Percentiles rank a stretch among this genome's conserved stretches.
phyloP scores from a whole-genome alignment of 2,113 vertebrate species.

The Lamprotornis superbus region DNA sequence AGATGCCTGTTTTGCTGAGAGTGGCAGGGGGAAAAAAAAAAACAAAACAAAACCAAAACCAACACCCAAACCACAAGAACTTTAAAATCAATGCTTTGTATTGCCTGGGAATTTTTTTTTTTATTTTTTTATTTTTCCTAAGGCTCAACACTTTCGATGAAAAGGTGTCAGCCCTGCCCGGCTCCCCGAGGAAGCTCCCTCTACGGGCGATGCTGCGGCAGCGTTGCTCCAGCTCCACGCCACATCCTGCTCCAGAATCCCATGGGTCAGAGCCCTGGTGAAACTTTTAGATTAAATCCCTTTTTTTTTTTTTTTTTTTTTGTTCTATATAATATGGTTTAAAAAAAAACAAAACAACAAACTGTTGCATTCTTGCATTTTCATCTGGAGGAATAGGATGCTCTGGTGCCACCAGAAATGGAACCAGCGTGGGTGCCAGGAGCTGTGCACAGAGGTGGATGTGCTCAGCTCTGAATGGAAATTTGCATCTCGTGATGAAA shows the following conservation, averaged over 20 bases:
- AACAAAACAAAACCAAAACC: too few relatives aligned
- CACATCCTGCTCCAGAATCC: neutral
- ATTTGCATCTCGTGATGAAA: neutral
- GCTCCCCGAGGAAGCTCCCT: slow-evolving; percentile 52
- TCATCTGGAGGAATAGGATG: neutral
- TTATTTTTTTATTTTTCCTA: neutral
- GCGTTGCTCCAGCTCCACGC: neutral
- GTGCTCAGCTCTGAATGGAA: neutral
- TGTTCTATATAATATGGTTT: accelerated
- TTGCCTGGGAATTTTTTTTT: neutral
- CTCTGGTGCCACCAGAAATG: neutral
- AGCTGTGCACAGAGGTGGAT: neutral
- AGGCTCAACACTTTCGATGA: neutral
- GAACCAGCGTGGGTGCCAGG: accelerated
- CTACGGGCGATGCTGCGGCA: slow-evolving; percentile 20
- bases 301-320: too few relatives aligned
- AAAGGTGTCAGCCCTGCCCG: neutral
- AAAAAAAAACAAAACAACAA: neutral
- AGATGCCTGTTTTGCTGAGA: neutral
- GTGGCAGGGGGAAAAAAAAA: too few relatives aligned
- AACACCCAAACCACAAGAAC: neutral
- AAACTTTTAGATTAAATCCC: neutral
- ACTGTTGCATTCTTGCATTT: neutral
- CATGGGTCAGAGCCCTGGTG: neutral
- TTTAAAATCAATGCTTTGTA: neutral